A percentile compares a stretch with the other conserved stretches of the same genome.
Conservation (phyloP, 2,797 vertebrate genomes). For the Labeo calbasu region DNA sequence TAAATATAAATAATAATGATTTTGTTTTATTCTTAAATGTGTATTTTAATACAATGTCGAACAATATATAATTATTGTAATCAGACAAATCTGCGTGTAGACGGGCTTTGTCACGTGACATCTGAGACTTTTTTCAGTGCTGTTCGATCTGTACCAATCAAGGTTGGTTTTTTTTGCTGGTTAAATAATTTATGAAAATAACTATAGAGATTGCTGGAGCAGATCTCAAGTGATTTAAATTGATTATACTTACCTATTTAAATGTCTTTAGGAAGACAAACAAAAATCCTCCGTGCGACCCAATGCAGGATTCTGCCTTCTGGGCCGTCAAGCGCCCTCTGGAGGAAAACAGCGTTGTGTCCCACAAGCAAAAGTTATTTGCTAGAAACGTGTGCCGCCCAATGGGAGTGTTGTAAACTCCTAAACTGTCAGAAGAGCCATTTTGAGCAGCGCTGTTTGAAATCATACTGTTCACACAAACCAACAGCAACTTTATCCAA, state of each 20-base stretch:
- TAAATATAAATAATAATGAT: not conserved
- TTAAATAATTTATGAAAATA: no score
- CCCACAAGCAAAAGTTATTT: not conserved
- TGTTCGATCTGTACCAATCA: not conserved
- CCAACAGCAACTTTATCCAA: not conserved
- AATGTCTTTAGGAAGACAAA: not conserved
- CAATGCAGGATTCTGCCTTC: not conserved
- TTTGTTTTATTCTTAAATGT: not conserved
- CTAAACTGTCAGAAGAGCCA: constrained; percentile 10
- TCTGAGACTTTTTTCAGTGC: no score
- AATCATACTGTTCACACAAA: not conserved
- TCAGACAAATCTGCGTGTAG: not conserved
- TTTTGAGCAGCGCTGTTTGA: not conserved
- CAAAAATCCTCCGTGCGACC: not conserved
- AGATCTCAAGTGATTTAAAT: not conserved
- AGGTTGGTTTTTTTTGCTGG: not conserved
- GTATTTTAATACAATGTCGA: not conserved
- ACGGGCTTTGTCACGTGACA: not conserved
- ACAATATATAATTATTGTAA: not conserved
- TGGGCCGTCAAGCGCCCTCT: not conserved
- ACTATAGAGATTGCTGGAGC: not conserved
- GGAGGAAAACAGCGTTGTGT: not conserved
- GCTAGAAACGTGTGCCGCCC: not conserved
- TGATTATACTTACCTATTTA: not conserved
- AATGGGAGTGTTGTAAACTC: not conserved